A percentile compares a stretch with the other conserved stretches of the same genome.
phyloP scores from a whole-genome alignment of 2,113 vertebrate genomes.

The Myocastor coypus region DNA sequence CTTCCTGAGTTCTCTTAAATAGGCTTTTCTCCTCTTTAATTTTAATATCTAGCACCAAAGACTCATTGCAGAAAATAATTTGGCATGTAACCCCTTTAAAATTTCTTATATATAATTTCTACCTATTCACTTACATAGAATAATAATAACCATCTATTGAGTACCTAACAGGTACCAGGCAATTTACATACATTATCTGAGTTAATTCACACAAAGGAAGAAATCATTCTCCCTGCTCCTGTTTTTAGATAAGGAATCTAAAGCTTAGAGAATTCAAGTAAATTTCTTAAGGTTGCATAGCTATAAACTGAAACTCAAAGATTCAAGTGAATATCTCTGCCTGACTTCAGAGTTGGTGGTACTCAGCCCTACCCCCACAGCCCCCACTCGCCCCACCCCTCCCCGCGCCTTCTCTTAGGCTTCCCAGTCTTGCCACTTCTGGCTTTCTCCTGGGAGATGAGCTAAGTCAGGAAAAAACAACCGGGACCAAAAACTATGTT shows the following conservation, averaged over 20 bases:
- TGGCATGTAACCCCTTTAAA: constrained; percentile 49
- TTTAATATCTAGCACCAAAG: constrained; percentile 33
- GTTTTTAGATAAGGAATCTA: constrained; percentile 34
- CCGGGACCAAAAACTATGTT: neutral
- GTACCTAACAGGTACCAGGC: constrained; percentile 53
- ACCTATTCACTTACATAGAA: constrained; percentile 62
- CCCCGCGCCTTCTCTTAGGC: neutral
- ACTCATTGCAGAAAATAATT: neutral
- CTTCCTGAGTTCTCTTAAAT: neutral
- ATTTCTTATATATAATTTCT: constrained; percentile 60
- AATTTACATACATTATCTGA: constrained; percentile 79
- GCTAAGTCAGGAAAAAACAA: neutral
- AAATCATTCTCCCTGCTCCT: neutral
- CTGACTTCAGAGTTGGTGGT: neutral
- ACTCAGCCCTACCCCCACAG: neutral
- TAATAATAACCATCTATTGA: constrained; percentile 69
- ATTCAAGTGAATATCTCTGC: neutral
- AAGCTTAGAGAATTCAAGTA: constrained; percentile 39
- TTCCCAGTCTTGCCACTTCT: no score
- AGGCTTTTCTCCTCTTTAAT: neutral
- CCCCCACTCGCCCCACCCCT: no score
- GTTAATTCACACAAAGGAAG: constrained; percentile 65
- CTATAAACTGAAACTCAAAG: neutral
- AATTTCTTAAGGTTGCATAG: neutral
- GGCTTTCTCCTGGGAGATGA: neutral